Evolutionary conservation across 35 echinoderm and acorn worm genomes (phyloP).

Genomic region (Apostichopus parvimensis): DNA sequence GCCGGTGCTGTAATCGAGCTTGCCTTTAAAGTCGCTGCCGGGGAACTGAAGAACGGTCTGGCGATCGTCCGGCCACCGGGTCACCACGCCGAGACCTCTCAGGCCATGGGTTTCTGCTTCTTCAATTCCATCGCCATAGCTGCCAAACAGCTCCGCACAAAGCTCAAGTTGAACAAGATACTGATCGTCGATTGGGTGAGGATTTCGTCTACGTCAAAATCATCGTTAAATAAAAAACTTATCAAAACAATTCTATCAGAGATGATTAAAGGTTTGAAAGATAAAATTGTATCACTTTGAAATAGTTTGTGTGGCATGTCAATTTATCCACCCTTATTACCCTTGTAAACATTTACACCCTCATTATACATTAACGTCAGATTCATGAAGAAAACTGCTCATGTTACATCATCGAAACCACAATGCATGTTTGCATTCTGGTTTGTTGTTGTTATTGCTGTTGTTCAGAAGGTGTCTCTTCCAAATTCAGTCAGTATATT

Average conservation of each 20-base stretch:
- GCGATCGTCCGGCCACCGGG: constrained; percentile 96
- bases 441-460: too few relatives aligned
- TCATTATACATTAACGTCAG: too few relatives aligned
- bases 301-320: too few relatives aligned
- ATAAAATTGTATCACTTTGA: neutral
- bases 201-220: too few relatives aligned
- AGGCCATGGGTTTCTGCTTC: constrained; percentile 99
- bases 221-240: constrained; percentile 29
- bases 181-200: constrained; percentile 99
- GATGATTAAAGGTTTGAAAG: neutral
- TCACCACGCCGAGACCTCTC: constrained; percentile 94
- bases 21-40: constrained; percentile 94
- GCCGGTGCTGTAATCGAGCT: constrained; percentile 91
- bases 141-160: constrained; percentile 94
- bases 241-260: neutral
- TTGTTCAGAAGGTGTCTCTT: too few relatives aligned
- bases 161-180: constrained; percentile 98
- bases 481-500: too few relatives aligned
- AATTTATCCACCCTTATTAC: too few relatives aligned
- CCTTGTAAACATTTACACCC: too few relatives aligned
- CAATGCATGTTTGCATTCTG: too few relatives aligned
- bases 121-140: constrained; percentile 98
- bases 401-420: too few relatives aligned
- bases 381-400: too few relatives aligned
- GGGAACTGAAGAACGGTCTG: constrained; percentile 96